These are phyloP conservation scores for Phymatocera aterrima DNA, from an alignment of 2,888 invertebrate genomes.

Conservation along the genomic window DNA sequence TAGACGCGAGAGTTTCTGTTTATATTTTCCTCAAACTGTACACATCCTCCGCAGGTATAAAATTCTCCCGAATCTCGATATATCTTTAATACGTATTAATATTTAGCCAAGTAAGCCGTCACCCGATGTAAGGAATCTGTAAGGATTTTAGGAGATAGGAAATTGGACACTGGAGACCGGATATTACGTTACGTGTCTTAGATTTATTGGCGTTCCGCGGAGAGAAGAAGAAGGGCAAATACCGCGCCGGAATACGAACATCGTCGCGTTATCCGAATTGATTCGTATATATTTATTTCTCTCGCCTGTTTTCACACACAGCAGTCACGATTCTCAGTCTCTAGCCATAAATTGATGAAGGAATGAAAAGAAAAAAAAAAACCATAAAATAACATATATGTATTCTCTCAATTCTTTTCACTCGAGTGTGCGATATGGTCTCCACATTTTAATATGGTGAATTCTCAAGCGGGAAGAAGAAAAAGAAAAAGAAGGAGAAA, in stretches of 20 bases:
- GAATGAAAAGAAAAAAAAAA: background rate
- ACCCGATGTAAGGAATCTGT: conserved; percentile 5
- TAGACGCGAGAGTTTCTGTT: too few relatives aligned
- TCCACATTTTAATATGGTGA: too few relatives aligned
- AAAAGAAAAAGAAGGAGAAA: too few relatives aligned
- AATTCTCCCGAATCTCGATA: background rate
- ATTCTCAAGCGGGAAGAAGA: too few relatives aligned
- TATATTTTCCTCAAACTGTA: too few relatives aligned
- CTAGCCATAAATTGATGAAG: background rate
- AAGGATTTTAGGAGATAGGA: background rate
- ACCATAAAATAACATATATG: too few relatives aligned
- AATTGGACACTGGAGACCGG: conserved; percentile 11
- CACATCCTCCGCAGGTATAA: background rate
- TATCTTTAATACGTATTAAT: background rate
- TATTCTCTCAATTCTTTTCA: too few relatives aligned
- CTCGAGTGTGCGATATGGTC: too few relatives aligned
- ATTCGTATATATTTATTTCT: conserved; percentile 32
- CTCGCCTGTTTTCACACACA: background rate
- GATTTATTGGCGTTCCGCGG: background rate
- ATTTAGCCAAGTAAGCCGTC: background rate
- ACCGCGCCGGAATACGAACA: background rate
- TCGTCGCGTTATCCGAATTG: background rate
- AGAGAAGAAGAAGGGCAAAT: background rate
- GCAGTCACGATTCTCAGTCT: background rate
- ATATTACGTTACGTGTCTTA: conserved; percentile 26